Base-by-base conservation (phyloP, 1,140 invertebrate genomes). In the Procambarus clarkii region DNA sequence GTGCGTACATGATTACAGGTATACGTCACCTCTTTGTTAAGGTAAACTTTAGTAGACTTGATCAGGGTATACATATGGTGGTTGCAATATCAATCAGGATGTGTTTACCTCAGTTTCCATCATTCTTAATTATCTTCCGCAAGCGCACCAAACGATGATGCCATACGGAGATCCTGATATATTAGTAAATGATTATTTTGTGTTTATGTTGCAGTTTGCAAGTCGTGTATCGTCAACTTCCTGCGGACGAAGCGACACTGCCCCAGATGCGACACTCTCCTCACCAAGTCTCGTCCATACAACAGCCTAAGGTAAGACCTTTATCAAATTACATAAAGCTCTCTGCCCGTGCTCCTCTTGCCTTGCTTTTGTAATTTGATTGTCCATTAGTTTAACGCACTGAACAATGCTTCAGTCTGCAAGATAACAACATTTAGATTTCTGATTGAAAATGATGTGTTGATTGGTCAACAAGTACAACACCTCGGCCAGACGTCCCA, bases 151-250 rank as follows among this genome's bases (percentile, higher is more conserved):
- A 18, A 9, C 21, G 64, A 69, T 69, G 69, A 9, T 74, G n/a
- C 69, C 69, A 74, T 74, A 74, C 11, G n/a, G 8, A 34, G 69
- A 8, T 34, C 69, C 48, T 54, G 2, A 7, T 3, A 64, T 34
- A 50, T 45, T 21, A 58, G 11, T 13, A 58, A 86, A 54, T 76
- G 15, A 34, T 81, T 69, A 69, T 8, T 64, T 46, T 11, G n/a
- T 24, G 48, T 91, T 60, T 91, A 11, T 92, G 34, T 85, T 95
- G 82, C 94, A 98, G 97, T 98, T 96, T 98, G 98, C 95, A 96
- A 97, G 94, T 97, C 97, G 94, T 98, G 97, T 95, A 97, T 98
- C 94, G 96, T 98, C 86, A 97, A 97, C 94, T 97, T 98, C 95
- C 95, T 98, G 60, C 95, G 96, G 93, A 96, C 95, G 81, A 97